These are phyloP conservation scores for Sternarchorhynchus goeldii DNA, from an alignment of 2,797 vertebrate species.

Conservation along the genomic window DNA sequence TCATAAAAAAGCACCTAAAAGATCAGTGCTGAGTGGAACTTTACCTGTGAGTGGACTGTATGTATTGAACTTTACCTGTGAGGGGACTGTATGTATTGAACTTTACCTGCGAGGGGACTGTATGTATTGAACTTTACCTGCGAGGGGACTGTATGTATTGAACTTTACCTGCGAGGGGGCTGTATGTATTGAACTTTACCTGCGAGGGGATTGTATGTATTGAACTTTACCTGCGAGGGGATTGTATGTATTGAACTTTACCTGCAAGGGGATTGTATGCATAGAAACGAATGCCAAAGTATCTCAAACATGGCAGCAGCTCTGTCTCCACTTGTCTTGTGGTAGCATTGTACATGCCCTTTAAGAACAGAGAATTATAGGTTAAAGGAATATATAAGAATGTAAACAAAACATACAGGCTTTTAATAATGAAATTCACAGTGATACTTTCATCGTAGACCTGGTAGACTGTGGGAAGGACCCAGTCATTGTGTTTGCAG, in stretches of 20 bases:
- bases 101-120: too few relatives aligned
- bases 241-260: conserved; percentile 56
- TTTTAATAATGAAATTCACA: neutral
- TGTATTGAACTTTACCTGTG: conserved; percentile 62
- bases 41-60: conserved; percentile 81
- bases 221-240: too few relatives aligned
- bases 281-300: conserved; percentile 87
- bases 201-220: too few relatives aligned
- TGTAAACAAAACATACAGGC: neutral
- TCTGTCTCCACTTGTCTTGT: conserved; percentile 90
- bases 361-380: conserved; percentile 20
- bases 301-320: conserved; percentile 86
- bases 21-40: neutral
- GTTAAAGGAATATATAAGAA: neutral
- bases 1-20: neutral
- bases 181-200: too few relatives aligned
- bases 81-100: too few relatives aligned
- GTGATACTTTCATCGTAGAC: conserved; percentile 61
- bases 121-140: conserved; percentile 74
- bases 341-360: conserved; percentile 98
- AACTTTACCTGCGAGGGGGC: conserved; percentile 86
- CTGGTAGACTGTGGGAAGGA: conserved; percentile 92
- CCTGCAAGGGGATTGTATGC: conserved; percentile 95
- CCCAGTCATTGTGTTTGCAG: conserved; percentile 88
- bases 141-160: conserved; percentile 93